phyloP scores from a whole-genome alignment of 1,140 invertebrate genomes.

The Polypedilum vanderplanki region DNA sequence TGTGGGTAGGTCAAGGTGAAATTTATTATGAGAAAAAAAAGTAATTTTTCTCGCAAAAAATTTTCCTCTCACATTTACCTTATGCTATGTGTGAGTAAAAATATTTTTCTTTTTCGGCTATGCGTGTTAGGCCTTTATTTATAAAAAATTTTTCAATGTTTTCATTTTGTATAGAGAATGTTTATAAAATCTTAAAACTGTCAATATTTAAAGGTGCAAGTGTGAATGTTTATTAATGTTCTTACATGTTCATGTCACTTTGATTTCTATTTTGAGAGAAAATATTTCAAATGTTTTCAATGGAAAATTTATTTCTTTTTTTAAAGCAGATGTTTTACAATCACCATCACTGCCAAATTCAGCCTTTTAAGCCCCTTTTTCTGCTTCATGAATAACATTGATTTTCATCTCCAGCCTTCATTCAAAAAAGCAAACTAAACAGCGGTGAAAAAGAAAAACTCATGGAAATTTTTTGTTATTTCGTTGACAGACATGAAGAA shows the following conservation, averaged over 20 bases:
- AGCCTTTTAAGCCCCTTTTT: no score
- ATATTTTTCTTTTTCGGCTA: background rate
- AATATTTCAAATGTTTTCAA: no score
- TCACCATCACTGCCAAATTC: no score
- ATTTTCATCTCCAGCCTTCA: background rate
- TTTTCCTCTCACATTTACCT: background rate
- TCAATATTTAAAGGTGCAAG: no score
- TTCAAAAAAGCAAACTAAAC: background rate
- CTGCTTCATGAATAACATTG: no score
- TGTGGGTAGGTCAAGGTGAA: constrained; percentile 27
- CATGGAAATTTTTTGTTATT: background rate
- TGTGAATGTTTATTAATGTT: no score
- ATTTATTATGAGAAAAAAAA: constrained; percentile 27
- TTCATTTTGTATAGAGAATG: no score
- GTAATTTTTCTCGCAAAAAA: background rate
- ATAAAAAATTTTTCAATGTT: background rate
- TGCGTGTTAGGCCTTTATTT: background rate
- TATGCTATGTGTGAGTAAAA: background rate
- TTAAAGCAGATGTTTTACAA: no score
- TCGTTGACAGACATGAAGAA: background rate
- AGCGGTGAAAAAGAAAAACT: background rate
- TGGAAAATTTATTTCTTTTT: no score
- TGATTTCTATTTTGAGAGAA: no score
- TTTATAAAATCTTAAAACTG: no score
- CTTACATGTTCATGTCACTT: no score